phyloP scores from a whole-genome alignment of 2,113 vertebrate species.

The Paralichthys olivaceus region DNA sequence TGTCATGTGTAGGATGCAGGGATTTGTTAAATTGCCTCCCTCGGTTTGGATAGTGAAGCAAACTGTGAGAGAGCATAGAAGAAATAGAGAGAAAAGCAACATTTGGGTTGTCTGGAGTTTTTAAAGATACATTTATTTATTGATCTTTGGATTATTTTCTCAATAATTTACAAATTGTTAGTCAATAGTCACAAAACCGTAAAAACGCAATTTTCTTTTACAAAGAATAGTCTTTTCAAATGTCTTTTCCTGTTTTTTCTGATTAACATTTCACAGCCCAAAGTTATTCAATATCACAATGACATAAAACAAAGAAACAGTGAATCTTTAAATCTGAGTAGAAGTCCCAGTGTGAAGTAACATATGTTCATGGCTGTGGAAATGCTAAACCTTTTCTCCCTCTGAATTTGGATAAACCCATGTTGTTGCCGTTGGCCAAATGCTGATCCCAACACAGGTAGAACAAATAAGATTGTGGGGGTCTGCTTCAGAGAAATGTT shows the following conservation, averaged over 20 bases:
- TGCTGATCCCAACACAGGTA: neutral
- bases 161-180: no score
- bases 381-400: neutral
- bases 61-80: neutral
- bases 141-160: no score
- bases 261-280: neutral
- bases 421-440: neutral
- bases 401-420: neutral
- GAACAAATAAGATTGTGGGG: constrained; percentile 1
- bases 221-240: neutral
- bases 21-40: neutral
- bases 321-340: neutral
- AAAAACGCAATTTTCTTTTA: no score
- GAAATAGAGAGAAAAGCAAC: neutral
- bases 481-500: constrained; percentile 24
- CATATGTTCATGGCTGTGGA: neutral
- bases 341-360: neutral
- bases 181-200: no score
- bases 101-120: neutral
- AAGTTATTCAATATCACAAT: neutral
- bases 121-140: neutral
- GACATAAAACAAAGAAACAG: neutral
- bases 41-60: neutral
- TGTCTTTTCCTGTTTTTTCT: neutral
- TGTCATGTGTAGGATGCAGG: neutral